Evolutionary conservation across 2,888 invertebrate species (phyloP).

Genomic region (Anoncus sp.): DNA sequence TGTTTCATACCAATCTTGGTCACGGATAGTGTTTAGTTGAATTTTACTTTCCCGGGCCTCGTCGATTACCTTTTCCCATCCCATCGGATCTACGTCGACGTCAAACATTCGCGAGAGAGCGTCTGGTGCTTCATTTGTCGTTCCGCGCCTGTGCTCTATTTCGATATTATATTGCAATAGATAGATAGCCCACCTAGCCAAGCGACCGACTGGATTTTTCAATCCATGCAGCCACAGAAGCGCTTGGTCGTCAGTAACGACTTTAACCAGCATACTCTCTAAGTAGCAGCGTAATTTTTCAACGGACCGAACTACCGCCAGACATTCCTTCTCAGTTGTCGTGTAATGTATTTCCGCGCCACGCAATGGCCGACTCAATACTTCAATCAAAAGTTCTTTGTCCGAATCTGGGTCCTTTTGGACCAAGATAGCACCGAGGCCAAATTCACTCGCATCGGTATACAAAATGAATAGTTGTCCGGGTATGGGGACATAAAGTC

Average conservation of each 20-base stretch:
- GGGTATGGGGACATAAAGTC: conserved; percentile 50
- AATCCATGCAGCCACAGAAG: conserved; percentile 21
- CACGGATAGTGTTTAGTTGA: conserved; percentile 11
- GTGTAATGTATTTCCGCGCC: conserved; percentile 15
- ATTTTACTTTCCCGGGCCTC: conserved; percentile 13
- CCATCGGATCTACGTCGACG: conserved; percentile 45
- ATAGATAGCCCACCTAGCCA: conserved; percentile 11
- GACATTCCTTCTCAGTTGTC: conserved; percentile 6
- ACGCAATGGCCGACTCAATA: conserved; percentile 21
- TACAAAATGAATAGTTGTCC: conserved; percentile 49
- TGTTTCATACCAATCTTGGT: conserved; percentile 51
- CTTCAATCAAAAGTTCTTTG: conserved; percentile 33
- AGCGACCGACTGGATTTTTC: conserved; percentile 37
- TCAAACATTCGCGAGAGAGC: conserved; percentile 52
- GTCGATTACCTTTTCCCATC: conserved; percentile 50
- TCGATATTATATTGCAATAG: background rate
- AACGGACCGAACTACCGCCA: background rate
- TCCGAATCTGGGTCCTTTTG: conserved; percentile 29
- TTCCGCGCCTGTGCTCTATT: conserved; percentile 10
- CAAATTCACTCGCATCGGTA: conserved; percentile 60
- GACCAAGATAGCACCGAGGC: conserved; percentile 48
- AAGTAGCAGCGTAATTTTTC: conserved; percentile 44
- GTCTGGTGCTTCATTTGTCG: conserved; percentile 46
- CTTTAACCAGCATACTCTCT: conserved; percentile 33
- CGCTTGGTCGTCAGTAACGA: conserved; percentile 53